A percentile compares a stretch with the other conserved stretches of the same genome.
Evolutionary conservation across 2,113 vertebrate genomes (phyloP).

Genomic region (Chionodraco myersi): DNA sequence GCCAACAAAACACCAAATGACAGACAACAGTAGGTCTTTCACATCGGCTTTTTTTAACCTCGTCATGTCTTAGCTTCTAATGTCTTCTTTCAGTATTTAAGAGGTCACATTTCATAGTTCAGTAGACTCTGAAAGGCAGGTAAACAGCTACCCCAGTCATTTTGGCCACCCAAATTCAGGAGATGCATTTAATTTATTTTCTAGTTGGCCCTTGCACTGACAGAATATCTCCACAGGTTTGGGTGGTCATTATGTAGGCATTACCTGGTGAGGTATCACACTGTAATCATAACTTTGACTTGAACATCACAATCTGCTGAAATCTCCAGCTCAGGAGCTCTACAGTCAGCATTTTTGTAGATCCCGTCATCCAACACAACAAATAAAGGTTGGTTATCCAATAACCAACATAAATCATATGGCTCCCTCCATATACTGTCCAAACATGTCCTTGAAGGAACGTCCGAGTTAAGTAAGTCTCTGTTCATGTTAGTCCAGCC

Average conservation of each 20-base stretch:
- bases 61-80: slow-evolving; percentile 53
- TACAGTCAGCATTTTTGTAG: slow-evolving; percentile 32
- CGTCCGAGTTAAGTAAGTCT: slow-evolving; percentile 63
- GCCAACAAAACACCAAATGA: slow-evolving; percentile 83
- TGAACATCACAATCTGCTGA: slow-evolving; percentile 64
- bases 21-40: slow-evolving; percentile 66
- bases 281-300: slow-evolving; percentile 55
- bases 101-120: slow-evolving; percentile 56
- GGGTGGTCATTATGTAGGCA: slow-evolving; percentile 53
- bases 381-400: slow-evolving; percentile 53
- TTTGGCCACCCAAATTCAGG: slow-evolving; percentile 55
- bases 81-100: slow-evolving; percentile 62
- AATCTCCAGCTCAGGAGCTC: slow-evolving; percentile 57
- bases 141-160: slow-evolving; percentile 54
- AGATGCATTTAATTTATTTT: slow-evolving; percentile 50
- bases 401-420: slow-evolving; percentile 47
- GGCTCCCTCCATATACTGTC: slow-evolving; percentile 55
- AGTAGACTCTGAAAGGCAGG: slow-evolving; percentile 72
- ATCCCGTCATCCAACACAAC: slow-evolving; percentile 51
- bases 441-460: slow-evolving; percentile 59
- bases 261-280: slow-evolving; percentile 62
- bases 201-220: slow-evolving; percentile 48
- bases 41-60: slow-evolving; percentile 42
- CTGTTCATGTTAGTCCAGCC: slow-evolving; percentile 70
- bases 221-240: slow-evolving; percentile 60